phyloP scores from a whole-genome alignment of 2,888 invertebrate genomes.

The Linnaemya tessellans region DNA sequence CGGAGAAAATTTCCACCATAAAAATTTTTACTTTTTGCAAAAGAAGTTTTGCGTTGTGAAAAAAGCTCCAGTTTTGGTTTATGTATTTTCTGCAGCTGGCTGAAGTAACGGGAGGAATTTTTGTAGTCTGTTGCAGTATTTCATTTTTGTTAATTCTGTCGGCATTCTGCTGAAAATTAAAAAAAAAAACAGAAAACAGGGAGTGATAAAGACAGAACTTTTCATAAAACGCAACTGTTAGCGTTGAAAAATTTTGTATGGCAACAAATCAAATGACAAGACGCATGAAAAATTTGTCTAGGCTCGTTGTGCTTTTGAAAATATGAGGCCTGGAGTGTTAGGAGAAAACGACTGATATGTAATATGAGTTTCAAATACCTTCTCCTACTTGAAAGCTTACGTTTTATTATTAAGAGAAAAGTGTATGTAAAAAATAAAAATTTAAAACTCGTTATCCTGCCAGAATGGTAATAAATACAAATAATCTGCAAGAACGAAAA shows the following conservation, averaged over 20 bases:
- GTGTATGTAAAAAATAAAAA: too few species aligned
- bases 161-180: too few species aligned
- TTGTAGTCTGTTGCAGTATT: neutral
- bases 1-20: slow-evolving; percentile 17
- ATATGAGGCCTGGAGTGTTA: too few species aligned
- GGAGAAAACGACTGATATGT: too few species aligned
- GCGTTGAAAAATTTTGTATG: too few species aligned
- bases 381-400: neutral
- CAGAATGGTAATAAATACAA: neutral
- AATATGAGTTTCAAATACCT: neutral
- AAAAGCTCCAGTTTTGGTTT: slow-evolving; percentile 1
- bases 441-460: neutral
- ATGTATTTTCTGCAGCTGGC: neutral
- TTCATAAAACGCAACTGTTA: too few species aligned
- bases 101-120: neutral
- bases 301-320: too few species aligned
- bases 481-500: neutral
- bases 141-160: too few species aligned
- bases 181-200: too few species aligned
- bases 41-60: slow-evolving; percentile 26
- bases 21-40: slow-evolving; percentile 16
- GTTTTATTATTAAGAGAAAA: neutral
- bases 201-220: too few species aligned
- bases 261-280: too few species aligned
- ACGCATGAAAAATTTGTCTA: too few species aligned